phyloP scores from a whole-genome alignment of 2,888 invertebrate genomes.

The Tetragnatha montana region DNA sequence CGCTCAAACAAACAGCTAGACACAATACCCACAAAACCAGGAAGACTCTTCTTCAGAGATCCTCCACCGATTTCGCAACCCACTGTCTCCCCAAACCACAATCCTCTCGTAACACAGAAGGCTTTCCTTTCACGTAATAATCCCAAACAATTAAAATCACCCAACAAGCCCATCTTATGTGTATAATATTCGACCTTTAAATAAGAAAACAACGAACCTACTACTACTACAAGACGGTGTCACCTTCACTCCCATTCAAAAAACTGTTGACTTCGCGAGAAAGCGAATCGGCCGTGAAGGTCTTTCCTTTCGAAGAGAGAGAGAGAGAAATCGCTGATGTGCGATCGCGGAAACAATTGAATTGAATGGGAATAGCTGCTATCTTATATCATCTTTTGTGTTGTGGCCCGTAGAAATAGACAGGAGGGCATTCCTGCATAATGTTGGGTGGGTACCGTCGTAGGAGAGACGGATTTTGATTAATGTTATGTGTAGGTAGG shows the following conservation, averaged over 20 bases:
- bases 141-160: neutral
- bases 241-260: slow-evolving; percentile 38
- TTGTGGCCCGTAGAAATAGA: neutral
- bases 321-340: neutral
- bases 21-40: too few relatives aligned
- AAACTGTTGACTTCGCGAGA: slow-evolving; percentile 13
- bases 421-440: neutral
- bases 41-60: too few relatives aligned
- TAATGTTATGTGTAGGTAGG: neutral
- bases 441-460: slow-evolving; percentile 16
- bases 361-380: neutral
- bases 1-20: too few relatives aligned
- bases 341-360: slow-evolving; percentile 26
- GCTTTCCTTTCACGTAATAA: neutral
- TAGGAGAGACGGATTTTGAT: neutral
- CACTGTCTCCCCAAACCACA: neutral
- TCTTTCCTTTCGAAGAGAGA: slow-evolving; percentile 34
- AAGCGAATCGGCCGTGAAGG: slow-evolving; percentile 44
- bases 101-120: neutral
- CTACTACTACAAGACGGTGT: neutral
- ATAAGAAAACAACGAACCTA: neutral
- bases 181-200: neutral
- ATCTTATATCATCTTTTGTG: slow-evolving; percentile 51
- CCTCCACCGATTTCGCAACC: neutral
- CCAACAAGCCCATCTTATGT: neutral